Base-by-base conservation (phyloP, 2,888 invertebrate genomes). In the Siphlonurus alternatus region DNA sequence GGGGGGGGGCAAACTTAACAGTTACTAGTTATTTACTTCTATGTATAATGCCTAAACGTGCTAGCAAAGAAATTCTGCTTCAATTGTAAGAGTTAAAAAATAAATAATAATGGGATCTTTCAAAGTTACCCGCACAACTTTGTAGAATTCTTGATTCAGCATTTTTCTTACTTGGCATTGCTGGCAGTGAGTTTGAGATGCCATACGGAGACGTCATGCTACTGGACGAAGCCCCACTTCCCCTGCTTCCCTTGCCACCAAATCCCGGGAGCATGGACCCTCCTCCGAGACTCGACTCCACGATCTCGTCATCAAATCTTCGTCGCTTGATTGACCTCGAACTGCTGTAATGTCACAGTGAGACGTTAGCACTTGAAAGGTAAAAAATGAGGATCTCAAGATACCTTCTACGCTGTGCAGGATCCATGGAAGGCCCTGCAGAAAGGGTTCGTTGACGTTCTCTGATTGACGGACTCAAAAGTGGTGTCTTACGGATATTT, bases 261-360 rank as follows among this genome's bases (percentile, higher is more conserved):
- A 59, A 18, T n/a, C 22, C 59, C 10, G 1, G 1, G 59, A 1
- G 59, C 15, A 10, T 59, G n/a, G 19, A 59, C 19, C 74, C 63
- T 69, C 78, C 71, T 68, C 87, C 85, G 65, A 89, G 77, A 74
- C 91, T 92, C 69, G 91, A 93, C 70, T 97, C 96, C 0, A 97
- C 96, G 65, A 97, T 79, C 77, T 98, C 97, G 81, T 97, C 97
- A 74, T 97, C 97, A 77, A 97, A 97, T 70, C 95, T 89, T 71
- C 92, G 88, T 0, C 97, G 83, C 75, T 96, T 97, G 71, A 97
- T 96, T 1, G 95, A 95, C 65, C 97, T 81, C 25, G 92, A 93
- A 15, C 95, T 95, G 74, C 93, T 92, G 38, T 15, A 38, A 38
- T 38, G 15, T 5, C 15, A 10, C 7, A 38, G 38, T 15, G n/a